These are phyloP conservation scores for Halcyon smyrnensis DNA, from an alignment of 2,797 vertebrate genomes.

Conservation along the genomic window DNA sequence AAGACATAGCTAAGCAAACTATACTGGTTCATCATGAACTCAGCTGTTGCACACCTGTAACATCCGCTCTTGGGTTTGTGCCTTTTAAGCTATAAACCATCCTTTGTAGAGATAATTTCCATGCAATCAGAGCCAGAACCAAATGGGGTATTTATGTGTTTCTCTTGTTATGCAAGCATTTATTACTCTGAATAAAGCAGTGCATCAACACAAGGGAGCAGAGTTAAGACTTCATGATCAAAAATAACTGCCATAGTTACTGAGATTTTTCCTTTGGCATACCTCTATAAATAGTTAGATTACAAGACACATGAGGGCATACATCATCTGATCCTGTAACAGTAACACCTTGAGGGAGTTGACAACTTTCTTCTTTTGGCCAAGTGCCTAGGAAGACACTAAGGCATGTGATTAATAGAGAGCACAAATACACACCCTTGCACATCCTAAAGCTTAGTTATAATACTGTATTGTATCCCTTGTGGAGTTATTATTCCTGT, in stretches of 20 bases:
- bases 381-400: slow-evolving; percentile 46
- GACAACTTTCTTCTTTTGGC: slow-evolving; percentile 59
- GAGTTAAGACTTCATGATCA: slow-evolving; percentile 11
- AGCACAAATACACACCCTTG: not conserved
- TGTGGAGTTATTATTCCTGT: slow-evolving; percentile 2
- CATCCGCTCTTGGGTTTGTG: not conserved
- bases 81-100: slow-evolving; percentile 9
- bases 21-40: not conserved
- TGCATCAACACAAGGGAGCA: not conserved
- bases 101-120: not conserved
- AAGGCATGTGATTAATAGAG: slow-evolving; percentile 50
- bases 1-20: not conserved
- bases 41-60: slow-evolving; percentile 34
- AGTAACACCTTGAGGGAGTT: slow-evolving; percentile 29
- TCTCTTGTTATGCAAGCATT: not conserved
- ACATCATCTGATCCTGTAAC: slow-evolving; percentile 46
- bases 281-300: slow-evolving; percentile 52
- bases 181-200: not conserved
- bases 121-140: not conserved
- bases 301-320: slow-evolving; percentile 48
- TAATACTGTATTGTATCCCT: not conserved
- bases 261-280: slow-evolving; percentile 21
- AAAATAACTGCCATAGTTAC: slow-evolving; percentile 17
- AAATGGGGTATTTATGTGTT: not conserved
- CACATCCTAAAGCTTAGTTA: not conserved